Evolutionary conservation across 1,140 invertebrate species (phyloP).

Genomic region (Solenopsis invicta): DNA sequence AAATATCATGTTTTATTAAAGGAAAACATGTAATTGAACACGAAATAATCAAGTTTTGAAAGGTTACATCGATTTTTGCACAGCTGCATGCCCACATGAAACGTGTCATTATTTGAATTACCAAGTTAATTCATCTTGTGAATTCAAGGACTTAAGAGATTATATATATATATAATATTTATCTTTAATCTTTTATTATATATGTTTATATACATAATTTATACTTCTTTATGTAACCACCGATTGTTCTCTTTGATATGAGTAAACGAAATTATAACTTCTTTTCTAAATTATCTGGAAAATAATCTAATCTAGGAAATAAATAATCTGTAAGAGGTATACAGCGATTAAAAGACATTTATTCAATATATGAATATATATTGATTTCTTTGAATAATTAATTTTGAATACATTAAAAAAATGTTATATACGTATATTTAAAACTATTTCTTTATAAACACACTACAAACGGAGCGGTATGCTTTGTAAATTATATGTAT

Average conservation of each 20-base stretch:
- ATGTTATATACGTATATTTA: neutral
- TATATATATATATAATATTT: neutral
- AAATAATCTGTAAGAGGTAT: neutral
- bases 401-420: neutral
- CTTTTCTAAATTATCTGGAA: neutral
- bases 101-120: neutral
- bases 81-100: neutral
- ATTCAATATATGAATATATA: neutral
- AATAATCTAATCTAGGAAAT: conserved; percentile 30
- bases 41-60: neutral
- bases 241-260: neutral
- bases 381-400: neutral
- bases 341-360: neutral
- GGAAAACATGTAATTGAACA: neutral
- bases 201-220: neutral
- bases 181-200: neutral
- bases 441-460: neutral
- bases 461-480: neutral
- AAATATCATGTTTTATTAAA: neutral
- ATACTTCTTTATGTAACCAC: neutral
- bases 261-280: neutral
- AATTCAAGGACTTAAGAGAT: neutral
- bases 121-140: neutral
- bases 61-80: neutral
- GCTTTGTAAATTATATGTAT: neutral